Evolutionary conservation across 1,140 invertebrate species (phyloP), one percentile per base, ranked within the genome.

Genomic region (Lerema accius): DNA sequence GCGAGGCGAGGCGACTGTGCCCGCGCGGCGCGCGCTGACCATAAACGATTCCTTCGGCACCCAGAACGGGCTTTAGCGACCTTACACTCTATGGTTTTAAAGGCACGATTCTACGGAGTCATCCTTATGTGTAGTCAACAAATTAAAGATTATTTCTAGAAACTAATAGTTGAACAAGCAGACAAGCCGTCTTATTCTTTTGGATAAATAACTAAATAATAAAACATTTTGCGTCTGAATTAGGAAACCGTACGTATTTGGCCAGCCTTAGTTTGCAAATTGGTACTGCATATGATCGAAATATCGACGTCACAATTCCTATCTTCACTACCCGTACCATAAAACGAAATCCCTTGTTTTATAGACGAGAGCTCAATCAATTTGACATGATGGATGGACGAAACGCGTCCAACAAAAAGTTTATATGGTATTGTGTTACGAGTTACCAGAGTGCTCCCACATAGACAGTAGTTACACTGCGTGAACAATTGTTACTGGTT

Each of bases 1-100:
- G 86, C 16, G 80, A 87, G 83, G 82, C 82, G 71, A 83, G 74
- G 70, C 75, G 71, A 79, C 65, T 77, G 78, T 73, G 63, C 49
- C 50, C 53, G n/a, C n/a, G n/a, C n/a, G n/a, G n/a, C 55, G 58
- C 14, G 19, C 50, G 48, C 26, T 66, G 39, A 26, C 61, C 61
- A 65, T 45, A 43, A 48, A 63, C 46, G 19, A 61, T 46, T 51
- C 46, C 48, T 45, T 40, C 32, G 26, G 26, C 53, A 45, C 0
- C 26, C 11, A 15, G 23, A 17, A 42, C 9, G 15, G 40, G 15
- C 39, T 40, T 23, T 17, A 28, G 13, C 14, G 51, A 55, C 51
- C 50, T 55, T 40, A 55, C 50, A 19, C 40, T 53, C 19, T 40
- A 19, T 39, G 35, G 15, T 53, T 53, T 17, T 35, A 28, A 55